These are phyloP conservation scores for Muschampia plurimacula DNA, from an alignment of 2,888 invertebrate species.

Conservation along the genomic window DNA sequence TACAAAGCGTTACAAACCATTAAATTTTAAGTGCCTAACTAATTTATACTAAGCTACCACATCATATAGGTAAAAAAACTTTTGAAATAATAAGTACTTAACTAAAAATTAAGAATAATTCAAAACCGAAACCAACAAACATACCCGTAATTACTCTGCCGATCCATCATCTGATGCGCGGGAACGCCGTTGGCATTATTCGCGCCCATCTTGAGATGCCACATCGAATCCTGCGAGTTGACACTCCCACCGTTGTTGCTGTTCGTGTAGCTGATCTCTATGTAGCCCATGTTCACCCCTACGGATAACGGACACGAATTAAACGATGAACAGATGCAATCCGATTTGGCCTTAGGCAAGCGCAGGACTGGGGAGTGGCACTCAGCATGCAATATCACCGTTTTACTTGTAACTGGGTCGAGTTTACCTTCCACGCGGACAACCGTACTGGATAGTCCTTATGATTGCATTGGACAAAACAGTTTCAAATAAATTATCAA, in stretches of 20 bases:
- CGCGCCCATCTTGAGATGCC: constrained; percentile 97
- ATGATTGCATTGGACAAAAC: constrained; percentile 47
- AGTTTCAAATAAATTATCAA: constrained; percentile 29
- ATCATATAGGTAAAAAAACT: too few species aligned
- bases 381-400: constrained; percentile 46
- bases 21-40: too few species aligned
- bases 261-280: constrained; percentile 96
- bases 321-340: background rate
- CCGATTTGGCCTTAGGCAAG: background rate
- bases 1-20: too few species aligned
- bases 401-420: constrained; percentile 44
- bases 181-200: constrained; percentile 87
- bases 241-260: constrained; percentile 98
- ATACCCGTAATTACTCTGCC: constrained; percentile 88
- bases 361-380: constrained; percentile 25
- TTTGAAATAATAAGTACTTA: too few species aligned
- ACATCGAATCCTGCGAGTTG: constrained; percentile 96
- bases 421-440: constrained; percentile 62
- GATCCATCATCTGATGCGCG: constrained; percentile 84
- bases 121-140: constrained; percentile 13
- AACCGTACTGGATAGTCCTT: constrained; percentile 60
- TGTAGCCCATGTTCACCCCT: constrained; percentile 96
- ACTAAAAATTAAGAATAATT: background rate
- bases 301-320: constrained; percentile 30
- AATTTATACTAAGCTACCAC: too few species aligned